Conservation (phyloP, 2,113 vertebrate genomes). For the Mesoclemmys tuberculata region DNA sequence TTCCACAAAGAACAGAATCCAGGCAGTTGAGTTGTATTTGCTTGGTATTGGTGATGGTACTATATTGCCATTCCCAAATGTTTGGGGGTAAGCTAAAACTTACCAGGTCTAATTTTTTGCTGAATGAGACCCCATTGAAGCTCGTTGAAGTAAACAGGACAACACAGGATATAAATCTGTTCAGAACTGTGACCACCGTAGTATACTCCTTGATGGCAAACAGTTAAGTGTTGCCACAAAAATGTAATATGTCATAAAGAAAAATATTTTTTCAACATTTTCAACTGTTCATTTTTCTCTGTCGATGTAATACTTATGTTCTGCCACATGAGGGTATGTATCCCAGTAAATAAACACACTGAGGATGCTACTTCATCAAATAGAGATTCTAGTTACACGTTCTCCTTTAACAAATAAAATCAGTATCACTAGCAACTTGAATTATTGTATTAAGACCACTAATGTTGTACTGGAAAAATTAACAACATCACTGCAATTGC, state of each 20-base stretch:
- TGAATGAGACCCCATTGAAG: background rate
- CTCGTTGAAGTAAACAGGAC: background rate
- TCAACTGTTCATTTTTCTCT: accelerated
- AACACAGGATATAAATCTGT: background rate
- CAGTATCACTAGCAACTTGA: no score
- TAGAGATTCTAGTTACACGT: accelerated
- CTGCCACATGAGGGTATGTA: slow-evolving; percentile 35
- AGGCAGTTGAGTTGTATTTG: background rate
- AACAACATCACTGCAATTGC: no score
- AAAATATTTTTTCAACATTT: background rate
- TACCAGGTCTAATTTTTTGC: background rate
- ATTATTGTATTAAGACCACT: background rate
- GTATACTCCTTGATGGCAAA: background rate
- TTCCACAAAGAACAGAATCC: background rate
- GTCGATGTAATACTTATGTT: background rate
- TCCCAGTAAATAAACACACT: accelerated
- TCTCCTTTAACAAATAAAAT: accelerated
- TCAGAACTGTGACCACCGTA: background rate
- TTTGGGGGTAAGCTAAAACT: background rate
- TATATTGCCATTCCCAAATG: background rate
- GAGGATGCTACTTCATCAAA: accelerated
- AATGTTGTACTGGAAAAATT: background rate
- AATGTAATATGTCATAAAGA: background rate
- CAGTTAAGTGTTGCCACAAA: accelerated
- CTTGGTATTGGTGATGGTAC: background rate